phyloP scores from a whole-genome alignment of 2,888 invertebrate species.

The Hypolimnas misippus region DNA sequence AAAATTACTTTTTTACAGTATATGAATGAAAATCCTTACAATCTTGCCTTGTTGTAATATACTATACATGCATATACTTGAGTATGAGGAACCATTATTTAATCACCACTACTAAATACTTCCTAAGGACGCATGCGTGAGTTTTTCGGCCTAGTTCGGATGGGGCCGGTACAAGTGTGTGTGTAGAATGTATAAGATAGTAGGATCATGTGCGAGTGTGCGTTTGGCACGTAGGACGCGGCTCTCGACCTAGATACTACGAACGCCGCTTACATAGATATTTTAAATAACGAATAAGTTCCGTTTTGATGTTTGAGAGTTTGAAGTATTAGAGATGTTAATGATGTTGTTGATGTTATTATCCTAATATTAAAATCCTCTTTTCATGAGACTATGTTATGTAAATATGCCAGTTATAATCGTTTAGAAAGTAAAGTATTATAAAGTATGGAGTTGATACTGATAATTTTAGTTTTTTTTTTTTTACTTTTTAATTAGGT shows the following conservation, averaged over 20 bases:
- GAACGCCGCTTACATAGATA: constrained; percentile 45
- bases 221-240: constrained; percentile 64
- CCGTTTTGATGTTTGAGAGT: constrained; percentile 12
- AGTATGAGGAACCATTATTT: constrained; percentile 28
- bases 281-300: constrained; percentile 43
- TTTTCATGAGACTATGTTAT: no score
- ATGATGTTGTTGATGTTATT: no score
- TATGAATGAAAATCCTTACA: no score
- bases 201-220: constrained; percentile 53
- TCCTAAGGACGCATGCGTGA: constrained; percentile 61
- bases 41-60: no score
- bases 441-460: no score
- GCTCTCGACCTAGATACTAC: constrained; percentile 64
- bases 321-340: constrained; percentile 17
- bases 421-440: no score
- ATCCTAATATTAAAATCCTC: no score
- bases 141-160: constrained; percentile 70
- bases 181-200: constrained; percentile 44
- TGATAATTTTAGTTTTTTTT: no score
- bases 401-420: no score
- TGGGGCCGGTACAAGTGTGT: constrained; percentile 51
- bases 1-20: no score
- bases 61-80: neutral
- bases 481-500: no score
- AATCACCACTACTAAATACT: constrained; percentile 41